phyloP scores from a whole-genome alignment of 2,113 vertebrate genomes.

The Anguilla japonica region DNA sequence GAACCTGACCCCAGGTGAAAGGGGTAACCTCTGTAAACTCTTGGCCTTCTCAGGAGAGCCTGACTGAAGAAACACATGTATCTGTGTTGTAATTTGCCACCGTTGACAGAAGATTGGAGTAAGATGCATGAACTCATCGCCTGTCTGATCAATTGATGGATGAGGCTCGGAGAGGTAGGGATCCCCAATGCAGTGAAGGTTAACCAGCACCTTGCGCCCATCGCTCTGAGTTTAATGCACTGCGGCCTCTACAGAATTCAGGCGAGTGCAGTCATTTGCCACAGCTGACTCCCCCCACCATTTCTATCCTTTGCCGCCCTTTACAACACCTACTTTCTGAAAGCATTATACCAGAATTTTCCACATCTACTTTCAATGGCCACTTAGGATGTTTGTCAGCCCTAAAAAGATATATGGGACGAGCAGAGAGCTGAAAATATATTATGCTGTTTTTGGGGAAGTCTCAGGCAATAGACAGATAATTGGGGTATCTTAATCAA shows the following conservation, averaged over 20 bases:
- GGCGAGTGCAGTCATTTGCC: conserved; percentile 39
- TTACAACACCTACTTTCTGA: too few relatives aligned
- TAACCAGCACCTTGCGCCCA: conserved; percentile 51
- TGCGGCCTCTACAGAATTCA: conserved; percentile 28
- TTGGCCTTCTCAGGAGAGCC: not conserved
- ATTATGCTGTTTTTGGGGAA: too few relatives aligned
- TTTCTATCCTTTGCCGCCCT: not conserved
- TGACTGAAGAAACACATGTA: conserved; percentile 13
- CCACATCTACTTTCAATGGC: not conserved
- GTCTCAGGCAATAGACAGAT: too few relatives aligned
- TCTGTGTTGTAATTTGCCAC: conserved; percentile 40
- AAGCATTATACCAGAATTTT: too few relatives aligned
- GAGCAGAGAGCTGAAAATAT: conserved; percentile 19
- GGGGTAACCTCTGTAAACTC: not conserved
- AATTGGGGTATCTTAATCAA: too few relatives aligned
- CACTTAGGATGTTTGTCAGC: not conserved
- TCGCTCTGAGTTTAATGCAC: conserved; percentile 40
- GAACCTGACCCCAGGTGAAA: not conserved
- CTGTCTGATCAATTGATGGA: conserved; percentile 62
- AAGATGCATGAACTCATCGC: conserved; percentile 61
- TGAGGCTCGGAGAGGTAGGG: conserved; percentile 49
- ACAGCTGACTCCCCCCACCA: conserved; percentile 8
- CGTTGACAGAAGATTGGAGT: conserved; percentile 60
- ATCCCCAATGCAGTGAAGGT: conserved; percentile 59
- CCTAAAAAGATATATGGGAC: conserved; percentile 28